Evolutionary conservation across 2,797 vertebrate genomes (phyloP).

Genomic region (Naso thynnoides): DNA sequence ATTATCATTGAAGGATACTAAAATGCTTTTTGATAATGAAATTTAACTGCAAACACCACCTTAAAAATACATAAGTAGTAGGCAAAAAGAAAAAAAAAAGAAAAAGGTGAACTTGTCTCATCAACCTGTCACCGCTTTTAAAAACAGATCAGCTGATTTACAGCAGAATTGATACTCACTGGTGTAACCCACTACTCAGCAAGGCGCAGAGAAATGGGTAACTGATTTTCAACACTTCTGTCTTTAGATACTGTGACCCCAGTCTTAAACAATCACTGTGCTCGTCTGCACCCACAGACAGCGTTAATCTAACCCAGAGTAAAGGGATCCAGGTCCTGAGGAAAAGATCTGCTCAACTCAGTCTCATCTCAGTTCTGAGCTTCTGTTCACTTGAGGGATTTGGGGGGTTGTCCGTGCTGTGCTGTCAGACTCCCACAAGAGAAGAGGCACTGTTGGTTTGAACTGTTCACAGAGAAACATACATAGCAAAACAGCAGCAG

Average conservation of each 20-base stretch:
- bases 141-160: conserved; percentile 26
- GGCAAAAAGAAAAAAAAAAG: neutral
- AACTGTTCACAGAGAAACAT: conserved; percentile 10
- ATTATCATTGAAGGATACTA: neutral
- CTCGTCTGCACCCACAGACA: conserved; percentile 35
- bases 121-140: conserved; percentile 25
- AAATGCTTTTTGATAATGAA: neutral
- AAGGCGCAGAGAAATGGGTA: conserved; percentile 26
- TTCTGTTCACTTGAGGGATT: conserved; percentile 14
- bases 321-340: conserved; percentile 31
- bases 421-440: conserved; percentile 50
- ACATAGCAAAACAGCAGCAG: conserved; percentile 19
- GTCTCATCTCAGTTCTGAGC: conserved; percentile 54
- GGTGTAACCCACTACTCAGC: conserved; percentile 41
- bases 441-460: conserved; percentile 49
- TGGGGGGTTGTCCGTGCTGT: conserved; percentile 30
- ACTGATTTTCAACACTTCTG: conserved; percentile 45
- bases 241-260: conserved; percentile 42
- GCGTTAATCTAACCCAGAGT: conserved; percentile 50
- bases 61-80: conserved; percentile 15
- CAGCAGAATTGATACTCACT: conserved; percentile 64
- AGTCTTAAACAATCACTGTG: conserved; percentile 45
- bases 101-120: conserved; percentile 38
- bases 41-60: neutral
- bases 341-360: conserved; percentile 15